A percentile compares a stretch with the other conserved stretches of the same genome.
Evolutionary conservation across 2,113 vertebrate genomes (phyloP).

Genomic region (Ursus arctos): DNA sequence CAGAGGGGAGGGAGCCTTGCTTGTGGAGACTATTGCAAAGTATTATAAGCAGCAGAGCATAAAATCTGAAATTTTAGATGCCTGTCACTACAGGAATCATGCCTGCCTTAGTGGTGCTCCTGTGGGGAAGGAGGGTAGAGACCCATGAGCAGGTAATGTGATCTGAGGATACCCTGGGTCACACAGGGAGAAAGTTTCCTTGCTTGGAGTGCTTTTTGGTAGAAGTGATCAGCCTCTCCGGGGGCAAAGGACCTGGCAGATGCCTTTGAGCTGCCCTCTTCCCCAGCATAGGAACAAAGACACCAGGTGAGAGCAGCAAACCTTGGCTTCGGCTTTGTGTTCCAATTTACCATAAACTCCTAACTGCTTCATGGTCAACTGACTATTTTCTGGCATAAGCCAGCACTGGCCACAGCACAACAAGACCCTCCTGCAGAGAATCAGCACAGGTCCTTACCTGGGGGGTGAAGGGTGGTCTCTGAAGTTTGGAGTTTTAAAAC

Average conservation of each 20-base stretch:
- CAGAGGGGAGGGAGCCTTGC: not conserved
- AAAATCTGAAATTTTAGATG: not conserved
- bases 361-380: not conserved
- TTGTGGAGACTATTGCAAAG: not conserved
- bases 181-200: not conserved
- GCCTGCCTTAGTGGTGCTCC: not conserved
- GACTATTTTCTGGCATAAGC: not conserved
- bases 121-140: not conserved
- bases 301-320: not conserved
- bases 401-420: not conserved
- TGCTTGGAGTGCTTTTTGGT: not conserved
- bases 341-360: not conserved
- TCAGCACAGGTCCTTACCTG: not conserved
- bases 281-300: not conserved
- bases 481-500: not conserved
- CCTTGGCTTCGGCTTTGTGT: not conserved
- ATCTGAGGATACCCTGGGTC: not conserved
- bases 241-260: no score
- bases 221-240: not conserved
- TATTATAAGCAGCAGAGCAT: not conserved
- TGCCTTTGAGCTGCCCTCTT: not conserved
- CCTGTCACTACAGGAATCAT: not conserved
- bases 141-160: not conserved
- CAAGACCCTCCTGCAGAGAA: not conserved
- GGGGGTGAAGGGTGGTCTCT: not conserved